A percentile compares a stretch with the other conserved stretches of the same genome.
Conservation (phyloP, 2,797 vertebrate species). For the Pantherophis vulpinus region DNA sequence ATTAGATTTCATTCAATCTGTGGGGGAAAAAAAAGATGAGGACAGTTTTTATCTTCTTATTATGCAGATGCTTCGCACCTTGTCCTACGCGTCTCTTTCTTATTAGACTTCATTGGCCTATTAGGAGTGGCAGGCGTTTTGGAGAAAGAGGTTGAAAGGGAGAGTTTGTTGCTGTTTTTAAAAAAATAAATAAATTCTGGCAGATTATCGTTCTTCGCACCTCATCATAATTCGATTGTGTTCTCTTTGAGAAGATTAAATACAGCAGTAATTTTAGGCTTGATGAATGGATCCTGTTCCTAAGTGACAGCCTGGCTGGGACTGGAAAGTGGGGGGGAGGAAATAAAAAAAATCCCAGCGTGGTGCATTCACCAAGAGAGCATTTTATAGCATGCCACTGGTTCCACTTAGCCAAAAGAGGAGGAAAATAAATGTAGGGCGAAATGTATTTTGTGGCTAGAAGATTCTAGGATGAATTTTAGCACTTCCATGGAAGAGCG, state of each 20-base stretch:
- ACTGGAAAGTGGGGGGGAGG: not conserved
- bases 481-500: not conserved
- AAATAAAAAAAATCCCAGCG: not conserved
- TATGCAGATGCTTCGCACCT: conserved; percentile 27
- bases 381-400: not conserved
- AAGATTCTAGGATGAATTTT: not conserved
- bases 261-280: conserved; percentile 31
- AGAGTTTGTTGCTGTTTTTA: not conserved
- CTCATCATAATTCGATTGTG: conserved; percentile 56
- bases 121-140: accelerated
- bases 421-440: not conserved
- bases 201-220: conserved; percentile 44
- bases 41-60: conserved; percentile 53
- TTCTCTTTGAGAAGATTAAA: conserved; percentile 48
- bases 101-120: conserved; percentile 35
- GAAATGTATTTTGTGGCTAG: not conserved
- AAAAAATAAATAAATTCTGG: conserved; percentile 3
- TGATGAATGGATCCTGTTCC: conserved; percentile 41
- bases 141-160: not conserved
- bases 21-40: conserved; percentile 27
- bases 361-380: not conserved
- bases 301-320: conserved; percentile 31
- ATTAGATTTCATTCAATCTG: conserved; percentile 74
- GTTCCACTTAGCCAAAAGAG: not conserved
- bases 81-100: conserved; percentile 25